Base-by-base conservation (phyloP, 1,140 invertebrate genomes). In the Forficula auricularia region DNA sequence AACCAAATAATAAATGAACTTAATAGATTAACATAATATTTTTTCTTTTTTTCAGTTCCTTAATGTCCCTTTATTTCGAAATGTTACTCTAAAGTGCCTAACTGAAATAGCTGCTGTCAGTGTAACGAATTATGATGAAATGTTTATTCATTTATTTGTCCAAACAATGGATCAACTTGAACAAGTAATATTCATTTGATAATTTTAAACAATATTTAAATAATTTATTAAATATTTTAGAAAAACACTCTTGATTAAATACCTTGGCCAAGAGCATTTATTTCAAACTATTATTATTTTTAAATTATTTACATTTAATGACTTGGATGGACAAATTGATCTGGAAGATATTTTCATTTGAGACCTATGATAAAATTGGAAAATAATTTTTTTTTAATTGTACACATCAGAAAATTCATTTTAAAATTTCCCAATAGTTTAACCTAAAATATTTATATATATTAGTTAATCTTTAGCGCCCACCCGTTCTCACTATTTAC, bases 41-140 rank as follows among this genome's bases (percentile, higher is more conserved):
- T 40, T 53, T 48, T 50, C 38, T 47, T 56, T 54, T 56, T 65
- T 66, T 32, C 60, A 83, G 76, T 99, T 98, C 68, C 70, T 99
- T 40, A 87, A 86, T 65, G 89, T 97, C 43, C 91, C 92, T 37
- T 79, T 95, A 72, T 99, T 99, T 62, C 77, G 95, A 52, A 98
- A 98, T 71, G 86, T 98, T 9, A 96, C 94, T 34, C 66, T 99
- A 40, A 96, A 97, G 61, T 98, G 94, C 69, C 70, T 99, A 48
- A 98, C 92, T 38, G 96, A 99, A 71, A 97, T 99, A 54, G 89
- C 89, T 50, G 84, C 79, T 45, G 82, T 95, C 1, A 79, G 75
- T 40, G 74, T 80, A 19, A 75, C 76, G 40, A 85, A 87, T 60
- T 96, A 97, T 63, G 85, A 94, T 57, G 82, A 90, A 43, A 82